Evolutionary conservation across 2,113 vertebrate species (phyloP), one percentile per base, ranked within the genome.

Genomic region (Malurus cyaneus): DNA sequence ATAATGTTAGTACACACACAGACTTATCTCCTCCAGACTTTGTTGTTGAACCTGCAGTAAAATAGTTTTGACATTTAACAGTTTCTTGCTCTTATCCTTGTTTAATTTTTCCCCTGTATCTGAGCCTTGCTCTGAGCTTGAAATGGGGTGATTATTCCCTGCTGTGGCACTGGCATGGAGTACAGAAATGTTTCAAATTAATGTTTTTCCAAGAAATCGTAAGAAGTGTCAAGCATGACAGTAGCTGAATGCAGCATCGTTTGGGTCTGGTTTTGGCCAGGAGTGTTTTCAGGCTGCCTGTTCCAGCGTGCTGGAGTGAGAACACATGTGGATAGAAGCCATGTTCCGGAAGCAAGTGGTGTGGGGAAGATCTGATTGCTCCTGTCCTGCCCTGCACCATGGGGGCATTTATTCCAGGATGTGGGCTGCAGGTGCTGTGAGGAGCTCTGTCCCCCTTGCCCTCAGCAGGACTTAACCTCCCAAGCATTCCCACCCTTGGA

Each of bases 21-120:
- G 88, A 93, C 96, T 96, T 97, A 98, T 98, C 97, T 98, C 97
- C 73, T 97, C 89, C 88, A 24, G 71, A 97, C 97, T 98, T 97
- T 98, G 97, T 98, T 96, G 77, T 92, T 96, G 93, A 91, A 94
- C 82, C 28, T 77, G 67, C 59, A 72, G 61, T 88, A 85, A 76
- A 85, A 89, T 77, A 84, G 93, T 95, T 97, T 88, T 93, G 79
- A 95, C 97, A 81, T 86, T 93, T 96, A 96, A 92, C 69, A 78
- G 61, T 92, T 97, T 93, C 53, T 96, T 86, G 66, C 88, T 96
- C 88, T 96, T 90, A 96, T 93, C 93, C 64, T 54, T 62, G n/a
- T 70, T 94, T 87, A 66, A 89, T 96, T 97, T 96, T 73, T 92
- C n/a, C n/a, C 77, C 56, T 53, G 15, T 84, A 66, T 89, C 92